Percentiles rank a stretch among this genome's conserved stretches.
Evolutionary conservation across 2,113 vertebrate species (phyloP).

Genomic region (Channa argus): DNA sequence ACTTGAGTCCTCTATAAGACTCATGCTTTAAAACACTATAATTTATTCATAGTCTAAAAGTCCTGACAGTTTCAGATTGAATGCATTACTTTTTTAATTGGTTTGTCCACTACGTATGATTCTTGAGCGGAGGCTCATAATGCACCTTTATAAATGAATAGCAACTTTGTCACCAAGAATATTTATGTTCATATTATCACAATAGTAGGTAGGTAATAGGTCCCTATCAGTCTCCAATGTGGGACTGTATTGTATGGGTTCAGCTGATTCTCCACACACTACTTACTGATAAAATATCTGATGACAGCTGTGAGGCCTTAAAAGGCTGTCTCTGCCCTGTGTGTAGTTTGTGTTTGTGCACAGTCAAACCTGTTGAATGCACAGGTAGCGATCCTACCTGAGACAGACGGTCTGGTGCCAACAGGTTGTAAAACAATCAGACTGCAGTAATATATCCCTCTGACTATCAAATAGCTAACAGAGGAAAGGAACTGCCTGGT

Average conservation of each 20-base stretch:
- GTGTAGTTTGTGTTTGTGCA: slow-evolving; percentile 29
- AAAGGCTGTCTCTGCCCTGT: slow-evolving; percentile 22
- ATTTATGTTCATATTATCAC: slow-evolving; percentile 9
- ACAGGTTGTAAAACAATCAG: slow-evolving; percentile 76
- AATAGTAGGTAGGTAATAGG: not conserved
- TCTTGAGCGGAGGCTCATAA: not conserved
- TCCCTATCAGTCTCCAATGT: not conserved
- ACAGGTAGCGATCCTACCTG: slow-evolving; percentile 70
- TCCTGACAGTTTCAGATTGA: not conserved
- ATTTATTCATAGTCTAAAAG: slow-evolving; percentile 34
- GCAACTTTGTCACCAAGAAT: not conserved
- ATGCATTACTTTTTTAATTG: not conserved
- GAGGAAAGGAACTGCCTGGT: slow-evolving; percentile 42
- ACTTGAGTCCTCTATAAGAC: slow-evolving; percentile 48
- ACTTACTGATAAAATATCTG: slow-evolving; percentile 34
- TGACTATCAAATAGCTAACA: slow-evolving; percentile 68
- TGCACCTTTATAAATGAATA: not conserved
- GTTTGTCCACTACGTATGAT: not conserved
- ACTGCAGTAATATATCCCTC: slow-evolving; percentile 57
- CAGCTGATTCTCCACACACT: not conserved
- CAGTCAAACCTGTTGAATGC: slow-evolving; percentile 54
- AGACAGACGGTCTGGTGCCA: slow-evolving; percentile 82
- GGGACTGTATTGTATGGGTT: slow-evolving; percentile 3
- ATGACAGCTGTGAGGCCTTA: slow-evolving; percentile 8
- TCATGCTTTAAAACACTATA: slow-evolving; percentile 27